Evolutionary conservation across 2,797 vertebrate species (phyloP).

Genomic region (Falco concolor): DNA sequence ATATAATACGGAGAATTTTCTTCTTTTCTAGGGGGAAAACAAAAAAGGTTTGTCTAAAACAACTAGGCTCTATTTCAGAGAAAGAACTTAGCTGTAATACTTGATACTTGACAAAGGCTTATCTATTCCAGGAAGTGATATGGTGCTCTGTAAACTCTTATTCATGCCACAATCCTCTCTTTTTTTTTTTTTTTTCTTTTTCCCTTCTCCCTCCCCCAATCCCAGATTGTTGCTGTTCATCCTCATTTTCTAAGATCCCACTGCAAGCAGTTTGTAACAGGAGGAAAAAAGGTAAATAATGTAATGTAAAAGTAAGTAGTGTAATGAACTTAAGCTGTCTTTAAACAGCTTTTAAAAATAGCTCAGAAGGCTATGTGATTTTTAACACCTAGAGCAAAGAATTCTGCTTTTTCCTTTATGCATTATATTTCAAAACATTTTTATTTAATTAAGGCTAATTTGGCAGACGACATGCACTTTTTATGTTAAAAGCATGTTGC

Average conservation of each 20-base stretch:
- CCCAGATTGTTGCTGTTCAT: slow-evolving; percentile 86
- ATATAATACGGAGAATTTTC: not conserved
- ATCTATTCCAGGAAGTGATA: not conserved
- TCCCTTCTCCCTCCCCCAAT: fast-evolving
- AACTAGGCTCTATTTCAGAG: not conserved
- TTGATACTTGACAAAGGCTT: not conserved
- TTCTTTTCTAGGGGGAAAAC: not conserved
- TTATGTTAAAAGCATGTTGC: not conserved
- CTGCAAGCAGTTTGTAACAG: slow-evolving; percentile 97
- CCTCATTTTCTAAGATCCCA: slow-evolving; percentile 92
- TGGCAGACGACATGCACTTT: not conserved
- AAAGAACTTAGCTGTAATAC: not conserved
- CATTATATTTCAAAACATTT: not conserved
- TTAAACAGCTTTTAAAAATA: not conserved
- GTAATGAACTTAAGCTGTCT: not conserved
- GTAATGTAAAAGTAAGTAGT: too few relatives aligned
- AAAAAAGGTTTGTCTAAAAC: not conserved
- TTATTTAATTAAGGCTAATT: not conserved
- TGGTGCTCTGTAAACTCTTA: not conserved
- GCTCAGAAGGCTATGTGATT: not conserved
- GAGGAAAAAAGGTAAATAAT: slow-evolving; percentile 90
- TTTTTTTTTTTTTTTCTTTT: not conserved
- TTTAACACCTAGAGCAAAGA: not conserved
- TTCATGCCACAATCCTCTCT: not conserved
- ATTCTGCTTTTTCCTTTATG: not conserved